Base-by-base conservation (phyloP, 2,113 vertebrate species). In the Probosciger aterrimus region DNA sequence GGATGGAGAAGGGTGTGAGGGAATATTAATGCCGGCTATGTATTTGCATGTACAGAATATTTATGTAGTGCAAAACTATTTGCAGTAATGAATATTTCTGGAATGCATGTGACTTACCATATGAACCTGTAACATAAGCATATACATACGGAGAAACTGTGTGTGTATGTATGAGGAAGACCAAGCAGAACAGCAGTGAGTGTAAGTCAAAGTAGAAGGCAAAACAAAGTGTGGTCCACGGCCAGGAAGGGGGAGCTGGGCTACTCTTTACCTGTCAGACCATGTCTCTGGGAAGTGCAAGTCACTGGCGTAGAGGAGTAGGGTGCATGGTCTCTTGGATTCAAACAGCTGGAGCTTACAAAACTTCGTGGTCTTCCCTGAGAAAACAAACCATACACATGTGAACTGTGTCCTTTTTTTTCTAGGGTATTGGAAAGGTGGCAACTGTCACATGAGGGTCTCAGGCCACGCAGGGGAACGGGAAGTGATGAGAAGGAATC, bases 21-120 rank as follows among this genome's bases (percentile, higher is more conserved):
- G 25, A 93, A 53, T 91, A 78, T 89, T 94, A 81, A 81, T 11
- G 7, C 69, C 35, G 93, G n/a, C 22, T 67, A 25, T 67, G 16
- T 60, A 82, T 93, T 93, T 96, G 33, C 53, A 88, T 50, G n/a
- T 77, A 71, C 10, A 91, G 62, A 88, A 53, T 93, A 94, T 92
- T 87, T 92, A 82, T 70, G 49, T 70, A 43, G 11, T 85, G 15
- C 49, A 92, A 68, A 88, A 92, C 49, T 78, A 91, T 30, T 81
- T 14, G 2, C 63, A 67, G 62, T 82, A 82, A 69, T 69, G 39
- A 8, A 13, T 65, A 57, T 82, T 65, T 73, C 81, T 83, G 49
- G 75, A 59, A 88, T 78, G 47, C 14, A 24, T 83, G 41, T 89
- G 67, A 63, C n/a, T 93, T 87, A 49, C 25, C 35, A 17, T 43